Base-by-base conservation (phyloP, 2,113 vertebrate species). In the Phaethon lepturus region DNA sequence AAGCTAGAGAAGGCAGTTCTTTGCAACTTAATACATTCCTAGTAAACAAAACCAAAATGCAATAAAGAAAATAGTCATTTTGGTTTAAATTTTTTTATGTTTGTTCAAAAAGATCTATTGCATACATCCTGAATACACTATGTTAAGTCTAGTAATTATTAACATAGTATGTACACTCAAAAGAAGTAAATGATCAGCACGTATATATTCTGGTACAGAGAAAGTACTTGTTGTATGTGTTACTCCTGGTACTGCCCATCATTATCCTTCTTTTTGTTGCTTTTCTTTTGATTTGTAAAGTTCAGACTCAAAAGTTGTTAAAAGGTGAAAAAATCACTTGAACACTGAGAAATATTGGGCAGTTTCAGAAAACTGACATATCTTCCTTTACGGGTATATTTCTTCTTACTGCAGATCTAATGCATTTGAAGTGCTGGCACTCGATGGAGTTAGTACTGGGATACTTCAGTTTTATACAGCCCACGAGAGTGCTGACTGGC, bases 401-500 rank as follows among this genome's bases (percentile, higher is more conserved):
- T 97, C 91, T 80, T 93, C 69, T 96, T 98, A 68, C 97, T 82
- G 63, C 96, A 99, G 99, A 98, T 98, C 98, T 95, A 98, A 99
- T 94, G 98, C 98, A 89, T 99, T 99, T 97, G 98, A 99, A 98
- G 98, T 99, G 72, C 98, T 99, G 93, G 98, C 99, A 95, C 98
- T 99, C 94, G 98, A 99, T 95, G 99, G 98, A 97, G 97, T 98
- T 95, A 97, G 98, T 97, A 97, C 98, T 93, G 99, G 99, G 85
- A 97, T 99, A 98, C 99, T 99, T 87, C 99, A 99, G 97, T 99
- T 99, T 97, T 98, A 98, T 98, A 98, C 99, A 56, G 98, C 98
- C 88, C 98, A 98, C 96, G 99, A 99, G 97, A 98, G 98, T 98
- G 98, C 98, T 53, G 99, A 99, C 97, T 99, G 99, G 99, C 98